Conservation (phyloP, 2,888 invertebrate genomes). For the Coenonympha glycerion region DNA sequence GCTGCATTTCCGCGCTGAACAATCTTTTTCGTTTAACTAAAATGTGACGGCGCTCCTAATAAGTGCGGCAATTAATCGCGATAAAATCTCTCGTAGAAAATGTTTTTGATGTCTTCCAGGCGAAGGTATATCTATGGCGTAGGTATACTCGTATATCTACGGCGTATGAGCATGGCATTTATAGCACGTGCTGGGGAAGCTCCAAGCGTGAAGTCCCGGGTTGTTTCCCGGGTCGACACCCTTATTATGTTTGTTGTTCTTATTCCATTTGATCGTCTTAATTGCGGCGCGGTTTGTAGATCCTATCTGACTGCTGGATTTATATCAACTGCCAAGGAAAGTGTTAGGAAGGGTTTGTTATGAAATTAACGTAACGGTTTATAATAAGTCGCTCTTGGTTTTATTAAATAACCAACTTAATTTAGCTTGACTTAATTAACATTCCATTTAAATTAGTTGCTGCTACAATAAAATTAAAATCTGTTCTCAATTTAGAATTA, state of each 20-base stretch:
- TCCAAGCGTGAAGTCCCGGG: constrained; percentile 29
- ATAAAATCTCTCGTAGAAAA: too few relatives aligned
- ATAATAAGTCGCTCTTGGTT: constrained; percentile 1
- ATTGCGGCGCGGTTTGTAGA: constrained; percentile 22
- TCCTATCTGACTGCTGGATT: constrained; percentile 14
- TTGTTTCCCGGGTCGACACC: constrained; percentile 32
- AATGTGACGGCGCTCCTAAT: too few relatives aligned
- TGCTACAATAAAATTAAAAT: too few relatives aligned
- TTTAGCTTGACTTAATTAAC: neutral
- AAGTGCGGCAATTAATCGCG: too few relatives aligned
- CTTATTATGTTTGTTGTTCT: constrained; percentile 27
- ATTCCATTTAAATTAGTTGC: too few relatives aligned
- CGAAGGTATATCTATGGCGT: neutral
- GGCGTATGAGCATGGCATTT: constrained; percentile 3
- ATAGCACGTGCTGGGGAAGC: constrained; percentile 27
- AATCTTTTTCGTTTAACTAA: too few relatives aligned
- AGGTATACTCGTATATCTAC: neutral
- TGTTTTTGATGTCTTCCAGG: too few relatives aligned
- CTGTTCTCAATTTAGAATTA: too few relatives aligned
- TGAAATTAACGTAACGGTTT: constrained; percentile 6
- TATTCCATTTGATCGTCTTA: constrained; percentile 29
- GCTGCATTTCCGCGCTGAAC: too few relatives aligned
- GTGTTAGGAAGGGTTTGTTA: constrained; percentile 4
- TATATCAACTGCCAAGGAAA: constrained; percentile 3
- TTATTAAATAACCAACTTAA: neutral